Evolutionary conservation across 1,140 invertebrate genomes (phyloP).

Genomic region (Sitodiplosis mosellana): DNA sequence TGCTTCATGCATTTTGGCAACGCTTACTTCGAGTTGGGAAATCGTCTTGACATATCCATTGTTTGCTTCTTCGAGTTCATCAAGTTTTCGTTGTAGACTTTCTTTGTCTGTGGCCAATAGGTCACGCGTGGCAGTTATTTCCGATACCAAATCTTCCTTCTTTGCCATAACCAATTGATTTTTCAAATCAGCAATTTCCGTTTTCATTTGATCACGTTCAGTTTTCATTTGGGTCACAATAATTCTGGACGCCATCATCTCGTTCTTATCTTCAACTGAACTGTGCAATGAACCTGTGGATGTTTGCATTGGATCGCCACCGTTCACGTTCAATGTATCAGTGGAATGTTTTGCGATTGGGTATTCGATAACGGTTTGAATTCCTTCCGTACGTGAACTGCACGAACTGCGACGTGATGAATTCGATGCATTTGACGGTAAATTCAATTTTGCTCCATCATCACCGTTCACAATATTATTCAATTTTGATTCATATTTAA

Average conservation of each 20-base stretch:
- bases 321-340: conserved; percentile 8
- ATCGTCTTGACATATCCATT: conserved; percentile 20
- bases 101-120: background rate
- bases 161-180: conserved; percentile 8
- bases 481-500: no score
- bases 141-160: background rate
- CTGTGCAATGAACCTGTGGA: background rate
- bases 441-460: no score
- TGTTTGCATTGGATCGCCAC: background rate
- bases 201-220: conserved; percentile 17
- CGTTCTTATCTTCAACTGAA: conserved; percentile 5
- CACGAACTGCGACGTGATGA: conserved; percentile 5
- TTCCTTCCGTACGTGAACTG: conserved; percentile 1
- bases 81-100: conserved; percentile 7
- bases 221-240: conserved; percentile 15
- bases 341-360: conserved; percentile 7
- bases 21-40: conserved; percentile 21
- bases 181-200: conserved; percentile 10
- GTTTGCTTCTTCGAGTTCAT: conserved; percentile 11
- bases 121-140: background rate
- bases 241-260: conserved; percentile 19
- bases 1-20: conserved; percentile 27
- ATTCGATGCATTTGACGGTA: no score
- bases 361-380: background rate
- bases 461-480: no score